Evolutionary conservation across 1,140 invertebrate genomes (phyloP), one percentile per base, ranked within the genome.

Genomic region (Diplogasteroides magnus): DNA sequence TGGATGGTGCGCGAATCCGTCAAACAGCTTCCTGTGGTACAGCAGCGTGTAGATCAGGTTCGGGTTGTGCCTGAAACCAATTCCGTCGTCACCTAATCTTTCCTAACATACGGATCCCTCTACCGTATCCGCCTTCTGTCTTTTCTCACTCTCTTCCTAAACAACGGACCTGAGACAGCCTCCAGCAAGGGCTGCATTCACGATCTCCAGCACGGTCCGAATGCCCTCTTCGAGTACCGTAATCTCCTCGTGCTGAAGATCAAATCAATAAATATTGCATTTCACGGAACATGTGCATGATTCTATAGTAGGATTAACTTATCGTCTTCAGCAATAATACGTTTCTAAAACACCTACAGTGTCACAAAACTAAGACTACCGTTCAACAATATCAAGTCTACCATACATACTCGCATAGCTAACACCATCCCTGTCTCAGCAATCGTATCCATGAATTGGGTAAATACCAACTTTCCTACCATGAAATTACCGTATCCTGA

Each of bases 181-280:
- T 27, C 62, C 68, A 25, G 31, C 64, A 65, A 78, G 56, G 13
- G 62, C 37, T 23, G 70, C 66, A 59, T 76, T 80, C 19, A 74
- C 68, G 31, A 79, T 77, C 67, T 78, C 78, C 27, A 83, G 64
- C 56, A 78, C 62, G 27, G 74, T 96, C 31, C 93, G 86, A 28
- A 99, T 86, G 1, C 98, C 94, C 86, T 98, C 95, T 85, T 98
- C 94, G 27, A 98, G 86, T n/a, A 96, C 93, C 32, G 88, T 88
- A 73, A 97, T 87, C 85, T 98, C 94, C 81, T 92, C 90, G 78
- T 91, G 88, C 88, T 84, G 67, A 60, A 77, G 69, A 2, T 66
- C 58, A 48, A 48, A 48, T 48, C 37, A 19, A 48, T 48, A 48
- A n/a, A n/a, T n/a, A n/a, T n/a, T n/a, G n/a, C n/a, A n/a, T n/a